Evolutionary conservation across 2,888 invertebrate genomes (phyloP), one percentile per base, ranked within the genome.

Genomic region (Colletes collaris): DNA sequence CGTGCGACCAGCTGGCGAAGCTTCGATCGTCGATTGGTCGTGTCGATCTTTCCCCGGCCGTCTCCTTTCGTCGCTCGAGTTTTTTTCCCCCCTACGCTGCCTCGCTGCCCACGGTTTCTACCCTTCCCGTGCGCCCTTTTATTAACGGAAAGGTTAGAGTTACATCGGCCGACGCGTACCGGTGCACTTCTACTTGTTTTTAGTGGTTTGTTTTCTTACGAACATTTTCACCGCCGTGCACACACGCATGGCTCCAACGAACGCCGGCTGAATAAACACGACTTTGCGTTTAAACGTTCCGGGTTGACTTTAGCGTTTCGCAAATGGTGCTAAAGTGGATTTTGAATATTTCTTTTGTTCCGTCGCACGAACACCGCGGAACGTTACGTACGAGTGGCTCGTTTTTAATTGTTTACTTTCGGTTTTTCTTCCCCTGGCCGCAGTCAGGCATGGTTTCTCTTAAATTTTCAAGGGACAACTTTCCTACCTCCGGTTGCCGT

Each of bases 231-330:
- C 58, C 35, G 16, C 19, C 58, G 58, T 16, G 0, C 35, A 44
- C 49, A 58, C 49, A 0, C 35, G 35, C 49, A 58, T 37, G 19
- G 58, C 19, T 65, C 40, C 64, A 8, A 3, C 40, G 49, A 65
- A 65, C 58, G 58, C 13, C 58, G 27, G 37, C 50, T 16, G 65
- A 52, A 58, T 65, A 72, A 72, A 72, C 27, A 58, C 49, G 46
- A 19, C 49, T 19, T 56, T 5, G 37, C 37, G n/a, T 19, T 58
- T 49, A 58, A 59, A 58, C 27, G 58, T 27, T 65, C 37, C 44
- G n/a, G n/a, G 50, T n/a, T 8, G 63, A 59, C 16, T 60, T 67
- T 60, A 62, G 3, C 49, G 35, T 27, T 62, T 46, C 60, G 11
- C 50, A 55, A 62, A 10, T 13, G 19, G 60, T 55, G 59, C 67